Evolutionary conservation across 2,113 vertebrate species (phyloP).

Genomic region (Oxygymnocypris stewartii): DNA sequence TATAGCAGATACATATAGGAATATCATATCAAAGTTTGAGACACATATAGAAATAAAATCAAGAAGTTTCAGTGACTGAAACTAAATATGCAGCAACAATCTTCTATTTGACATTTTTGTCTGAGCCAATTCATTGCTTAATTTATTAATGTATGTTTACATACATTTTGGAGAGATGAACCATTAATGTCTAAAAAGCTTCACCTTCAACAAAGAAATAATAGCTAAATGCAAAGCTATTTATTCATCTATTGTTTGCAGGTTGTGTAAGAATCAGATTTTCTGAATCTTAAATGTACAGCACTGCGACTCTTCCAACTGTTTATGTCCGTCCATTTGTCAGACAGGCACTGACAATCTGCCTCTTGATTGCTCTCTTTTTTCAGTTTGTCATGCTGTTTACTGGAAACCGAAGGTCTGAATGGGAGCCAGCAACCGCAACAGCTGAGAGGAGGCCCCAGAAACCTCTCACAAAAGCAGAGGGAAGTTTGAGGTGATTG

Average conservation of each 20-base stretch:
- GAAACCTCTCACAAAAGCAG: slow-evolving; percentile 49
- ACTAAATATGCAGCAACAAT: not conserved
- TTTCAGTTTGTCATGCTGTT: slow-evolving; percentile 51
- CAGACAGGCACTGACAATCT: slow-evolving; percentile 30
- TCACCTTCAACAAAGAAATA: not conserved
- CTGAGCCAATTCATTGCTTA: not conserved
- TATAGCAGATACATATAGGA: not conserved
- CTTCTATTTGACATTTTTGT: not conserved
- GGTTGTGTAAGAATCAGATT: not conserved
- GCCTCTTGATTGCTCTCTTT: slow-evolving; percentile 25
- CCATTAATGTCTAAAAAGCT: not conserved
- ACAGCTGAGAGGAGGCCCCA: slow-evolving; percentile 58
- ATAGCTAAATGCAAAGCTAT: not conserved
- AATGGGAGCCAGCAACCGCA: slow-evolving; percentile 52
- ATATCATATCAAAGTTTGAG: not conserved
- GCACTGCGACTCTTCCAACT: slow-evolving; percentile 4
- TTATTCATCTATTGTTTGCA: not conserved
- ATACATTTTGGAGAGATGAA: not conserved
- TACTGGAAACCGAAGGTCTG: slow-evolving; percentile 54
- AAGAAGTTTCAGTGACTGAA: not conserved
- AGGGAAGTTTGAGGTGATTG: slow-evolving; percentile 49
- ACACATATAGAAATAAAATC: not conserved
- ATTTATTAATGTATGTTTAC: not conserved
- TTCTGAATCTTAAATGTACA: not conserved
- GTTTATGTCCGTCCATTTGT: slow-evolving; percentile 31